Conservation (phyloP, 92 coral and sea anemone species). For the Porites rus region DNA sequence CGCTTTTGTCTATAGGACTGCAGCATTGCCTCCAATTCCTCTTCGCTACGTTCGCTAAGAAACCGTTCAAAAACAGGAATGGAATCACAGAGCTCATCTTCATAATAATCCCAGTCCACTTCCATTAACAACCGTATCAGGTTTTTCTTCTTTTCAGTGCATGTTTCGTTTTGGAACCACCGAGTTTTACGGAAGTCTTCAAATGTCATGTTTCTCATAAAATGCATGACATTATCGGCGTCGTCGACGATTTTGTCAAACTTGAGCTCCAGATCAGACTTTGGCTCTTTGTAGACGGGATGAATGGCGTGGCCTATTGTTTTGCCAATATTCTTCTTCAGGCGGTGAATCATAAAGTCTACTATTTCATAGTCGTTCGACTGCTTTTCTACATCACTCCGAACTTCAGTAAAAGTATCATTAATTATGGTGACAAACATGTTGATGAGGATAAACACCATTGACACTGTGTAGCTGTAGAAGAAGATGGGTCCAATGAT, state of each 20-base stretch:
- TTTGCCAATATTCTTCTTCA: conserved; percentile 82
- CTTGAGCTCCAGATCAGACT: conserved; percentile 67
- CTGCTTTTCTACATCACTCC: conserved; percentile 82
- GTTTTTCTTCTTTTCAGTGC: conserved; percentile 83
- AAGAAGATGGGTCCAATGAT: conserved; percentile 88
- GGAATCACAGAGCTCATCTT: conserved; percentile 80
- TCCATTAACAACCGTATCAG: conserved; percentile 78
- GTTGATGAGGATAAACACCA: conserved; percentile 91
- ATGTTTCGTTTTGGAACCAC: conserved; percentile 74
- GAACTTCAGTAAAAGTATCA: conserved; percentile 87
- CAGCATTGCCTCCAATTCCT: conserved; percentile 58
- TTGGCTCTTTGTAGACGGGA: conserved; percentile 86
- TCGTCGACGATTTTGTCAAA: conserved; percentile 74
- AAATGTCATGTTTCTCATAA: conserved; percentile 80
- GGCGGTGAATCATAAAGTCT: conserved; percentile 86
- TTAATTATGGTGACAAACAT: conserved; percentile 93
- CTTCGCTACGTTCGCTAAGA: conserved; percentile 68
- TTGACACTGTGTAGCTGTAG: conserved; percentile 79
- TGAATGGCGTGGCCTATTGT: conserved; percentile 75
- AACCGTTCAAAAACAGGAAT: conserved; percentile 86
- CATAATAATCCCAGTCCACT: conserved; percentile 87
- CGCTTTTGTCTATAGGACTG: conserved; percentile 53
- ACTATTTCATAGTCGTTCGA: conserved; percentile 84
- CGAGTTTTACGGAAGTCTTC: conserved; percentile 83
- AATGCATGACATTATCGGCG: conserved; percentile 81